Conservation (phyloP, 30 jellyfish, hydroid and myxozoan genomes). For the Calvadosia cruxmelitensis region DNA sequence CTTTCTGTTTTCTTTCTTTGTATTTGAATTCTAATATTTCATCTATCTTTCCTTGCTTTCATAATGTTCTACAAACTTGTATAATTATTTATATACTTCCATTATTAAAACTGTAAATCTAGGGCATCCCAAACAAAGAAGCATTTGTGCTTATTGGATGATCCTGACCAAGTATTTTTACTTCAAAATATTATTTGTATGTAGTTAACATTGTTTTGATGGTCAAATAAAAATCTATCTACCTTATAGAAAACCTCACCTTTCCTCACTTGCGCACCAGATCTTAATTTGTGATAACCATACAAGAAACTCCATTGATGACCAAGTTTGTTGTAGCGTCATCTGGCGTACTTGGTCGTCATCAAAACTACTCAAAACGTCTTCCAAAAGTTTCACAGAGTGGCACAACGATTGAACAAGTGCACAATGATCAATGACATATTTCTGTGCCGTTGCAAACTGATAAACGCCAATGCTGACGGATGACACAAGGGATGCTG, state of each 20-base stretch:
- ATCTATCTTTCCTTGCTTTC: no score
- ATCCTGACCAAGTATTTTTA: no score
- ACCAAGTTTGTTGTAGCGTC: not conserved
- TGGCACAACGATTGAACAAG: not conserved
- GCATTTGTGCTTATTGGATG: no score
- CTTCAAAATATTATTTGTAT: not conserved
- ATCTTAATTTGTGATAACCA: not conserved
- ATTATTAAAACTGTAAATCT: no score
- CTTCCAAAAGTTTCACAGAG: not conserved
- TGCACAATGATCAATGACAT: not conserved
- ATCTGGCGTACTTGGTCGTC: not conserved
- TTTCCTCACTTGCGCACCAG: not conserved
- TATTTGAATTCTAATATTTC: no score
- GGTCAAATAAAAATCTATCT: not conserved
- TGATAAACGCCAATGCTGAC: conserved; percentile 30
- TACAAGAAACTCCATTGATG: not conserved
- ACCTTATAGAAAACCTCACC: not conserved
- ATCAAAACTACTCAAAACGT: not conserved
- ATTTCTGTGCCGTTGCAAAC: conserved; percentile 2
- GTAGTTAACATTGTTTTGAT: not conserved
- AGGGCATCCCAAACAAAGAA: no score
- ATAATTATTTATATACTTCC: no score
- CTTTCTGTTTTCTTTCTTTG: no score
- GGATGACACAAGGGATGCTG: conserved; percentile 20
- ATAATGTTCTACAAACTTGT: no score